Evolutionary conservation across 1,140 invertebrate genomes (phyloP).

Genomic region (Hylaeus anthracinus): DNA sequence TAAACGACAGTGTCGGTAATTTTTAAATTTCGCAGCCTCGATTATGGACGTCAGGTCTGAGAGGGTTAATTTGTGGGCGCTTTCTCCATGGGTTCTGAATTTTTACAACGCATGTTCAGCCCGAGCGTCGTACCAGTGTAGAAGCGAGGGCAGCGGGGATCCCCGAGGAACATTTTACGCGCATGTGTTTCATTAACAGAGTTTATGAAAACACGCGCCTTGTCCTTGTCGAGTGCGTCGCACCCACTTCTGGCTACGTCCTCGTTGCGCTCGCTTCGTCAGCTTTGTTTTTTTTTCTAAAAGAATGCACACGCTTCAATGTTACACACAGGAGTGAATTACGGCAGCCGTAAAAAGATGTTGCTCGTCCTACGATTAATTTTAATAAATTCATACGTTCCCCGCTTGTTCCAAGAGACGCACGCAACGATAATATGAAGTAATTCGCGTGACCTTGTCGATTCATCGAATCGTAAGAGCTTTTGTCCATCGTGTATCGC

Average conservation of each 20-base stretch:
- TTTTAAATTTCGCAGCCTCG: too few species aligned
- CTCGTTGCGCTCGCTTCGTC: slow-evolving; percentile 35
- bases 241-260: slow-evolving; percentile 45
- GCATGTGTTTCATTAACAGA: slow-evolving; percentile 63
- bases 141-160: not conserved
- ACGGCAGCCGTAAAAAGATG: slow-evolving; percentile 19
- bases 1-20: too few species aligned
- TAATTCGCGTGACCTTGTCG: too few species aligned
- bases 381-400: slow-evolving; percentile 13
- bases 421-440: too few species aligned
- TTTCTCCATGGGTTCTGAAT: not conserved
- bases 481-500: too few species aligned
- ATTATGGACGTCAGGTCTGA: too few species aligned
- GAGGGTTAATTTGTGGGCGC: too few species aligned
- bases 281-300: slow-evolving; percentile 45
- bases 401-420: too few species aligned
- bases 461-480: not conserved
- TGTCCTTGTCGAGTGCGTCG: slow-evolving; percentile 67
- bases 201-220: slow-evolving; percentile 63
- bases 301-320: slow-evolving; percentile 11
- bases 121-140: not conserved
- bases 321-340: slow-evolving; percentile 29
- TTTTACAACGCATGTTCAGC: slow-evolving; percentile 11
- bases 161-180: slow-evolving; percentile 31
- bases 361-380: not conserved